These are phyloP conservation scores for Tinamus major DNA, from an alignment of 2,797 vertebrate species.

Conservation along the genomic window DNA sequence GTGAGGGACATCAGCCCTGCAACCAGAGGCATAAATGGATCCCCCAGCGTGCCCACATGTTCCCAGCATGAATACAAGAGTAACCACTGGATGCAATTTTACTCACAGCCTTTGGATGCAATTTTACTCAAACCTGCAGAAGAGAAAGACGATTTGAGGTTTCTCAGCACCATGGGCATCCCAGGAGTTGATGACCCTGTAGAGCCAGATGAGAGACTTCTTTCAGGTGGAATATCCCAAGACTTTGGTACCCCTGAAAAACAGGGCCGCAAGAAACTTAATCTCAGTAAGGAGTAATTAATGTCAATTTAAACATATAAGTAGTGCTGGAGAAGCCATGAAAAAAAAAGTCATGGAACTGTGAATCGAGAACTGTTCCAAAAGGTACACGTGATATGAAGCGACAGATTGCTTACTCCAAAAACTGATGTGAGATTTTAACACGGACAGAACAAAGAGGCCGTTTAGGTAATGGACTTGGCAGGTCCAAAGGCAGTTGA, in stretches of 20 bases:
- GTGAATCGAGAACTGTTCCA: not conserved
- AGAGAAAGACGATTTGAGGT: not conserved
- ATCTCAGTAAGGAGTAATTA: not conserved
- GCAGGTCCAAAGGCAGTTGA: not conserved
- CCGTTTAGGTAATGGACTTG: not conserved
- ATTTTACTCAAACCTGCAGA: not conserved
- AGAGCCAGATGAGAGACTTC: not conserved
- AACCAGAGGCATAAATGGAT: not conserved
- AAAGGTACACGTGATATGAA: rapidly evolving
- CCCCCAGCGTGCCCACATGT: not conserved
- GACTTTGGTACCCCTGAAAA: not conserved
- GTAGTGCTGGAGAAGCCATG: not conserved
- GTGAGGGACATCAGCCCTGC: not conserved
- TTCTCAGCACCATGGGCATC: not conserved
- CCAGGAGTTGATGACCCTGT: not conserved
- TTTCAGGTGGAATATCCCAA: not conserved
- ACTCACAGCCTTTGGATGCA: not conserved
- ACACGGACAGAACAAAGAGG: not conserved
- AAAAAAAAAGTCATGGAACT: not conserved
- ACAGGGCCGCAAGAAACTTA: not conserved
- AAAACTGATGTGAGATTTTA: not conserved
- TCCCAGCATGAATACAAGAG: not conserved
- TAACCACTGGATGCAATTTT: not conserved
- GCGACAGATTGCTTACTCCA: not conserved
- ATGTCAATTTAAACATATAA: not conserved